Evolutionary conservation across 2,797 vertebrate genomes (phyloP).

Genomic region (Sitta carolinensis): DNA sequence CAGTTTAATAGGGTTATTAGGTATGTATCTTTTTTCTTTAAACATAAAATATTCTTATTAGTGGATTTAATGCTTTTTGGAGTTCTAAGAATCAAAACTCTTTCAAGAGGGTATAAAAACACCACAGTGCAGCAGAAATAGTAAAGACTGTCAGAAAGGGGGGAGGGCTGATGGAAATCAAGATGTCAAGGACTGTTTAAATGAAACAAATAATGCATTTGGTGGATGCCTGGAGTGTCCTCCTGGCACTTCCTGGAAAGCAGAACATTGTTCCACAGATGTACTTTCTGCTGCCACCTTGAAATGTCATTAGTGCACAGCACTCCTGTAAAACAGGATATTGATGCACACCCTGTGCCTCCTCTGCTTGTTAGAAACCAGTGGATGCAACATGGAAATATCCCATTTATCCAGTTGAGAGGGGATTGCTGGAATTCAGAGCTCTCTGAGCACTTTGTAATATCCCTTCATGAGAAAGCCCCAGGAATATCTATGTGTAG

Average conservation of each 20-base stretch:
- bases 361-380: neutral
- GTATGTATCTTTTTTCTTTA: neutral
- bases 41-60: neutral
- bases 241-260: neutral
- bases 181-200: neutral
- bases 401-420: fast-evolving
- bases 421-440: neutral
- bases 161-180: neutral
- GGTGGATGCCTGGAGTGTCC: neutral
- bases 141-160: neutral
- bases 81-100: neutral
- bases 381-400: fast-evolving
- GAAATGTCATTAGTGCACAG: neutral
- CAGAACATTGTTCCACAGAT: neutral
- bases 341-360: neutral
- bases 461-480: neutral
- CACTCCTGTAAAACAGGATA: neutral
- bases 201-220: neutral
- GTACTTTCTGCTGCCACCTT: neutral
- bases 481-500: neutral
- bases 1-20: neutral
- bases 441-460: neutral
- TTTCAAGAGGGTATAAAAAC: neutral
- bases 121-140: neutral
- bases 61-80: neutral